Evolutionary conservation across 2,113 vertebrate species (phyloP).

Genomic region (Microcebus jonahi): DNA sequence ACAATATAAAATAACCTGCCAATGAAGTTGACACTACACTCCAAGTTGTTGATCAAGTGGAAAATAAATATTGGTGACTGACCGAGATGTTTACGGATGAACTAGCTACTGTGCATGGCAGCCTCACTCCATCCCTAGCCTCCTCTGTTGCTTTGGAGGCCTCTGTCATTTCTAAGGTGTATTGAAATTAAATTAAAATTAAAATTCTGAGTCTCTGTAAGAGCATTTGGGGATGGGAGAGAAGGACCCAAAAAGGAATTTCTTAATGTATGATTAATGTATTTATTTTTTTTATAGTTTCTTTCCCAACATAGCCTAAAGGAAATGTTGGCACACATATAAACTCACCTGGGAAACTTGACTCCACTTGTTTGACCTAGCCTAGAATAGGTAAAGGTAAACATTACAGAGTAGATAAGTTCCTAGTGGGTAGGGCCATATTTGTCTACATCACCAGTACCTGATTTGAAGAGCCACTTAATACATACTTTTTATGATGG

Average conservation of each 20-base stretch:
- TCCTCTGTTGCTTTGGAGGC: not conserved
- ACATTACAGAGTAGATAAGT: not conserved
- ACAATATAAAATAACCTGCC: not conserved
- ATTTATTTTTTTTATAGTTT: not conserved
- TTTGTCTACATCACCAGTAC: not conserved
- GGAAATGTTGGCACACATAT: not conserved
- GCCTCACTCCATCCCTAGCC: not conserved
- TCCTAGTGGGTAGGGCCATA: not conserved
- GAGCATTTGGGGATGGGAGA: not conserved
- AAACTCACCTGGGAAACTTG: not conserved
- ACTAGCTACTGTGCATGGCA: not conserved
- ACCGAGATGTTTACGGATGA: not conserved
- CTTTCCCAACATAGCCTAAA: not conserved
- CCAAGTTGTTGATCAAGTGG: not conserved
- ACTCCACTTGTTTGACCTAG: too few species aligned
- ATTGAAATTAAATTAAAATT: not conserved
- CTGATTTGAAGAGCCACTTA: not conserved
- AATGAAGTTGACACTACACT: not conserved
- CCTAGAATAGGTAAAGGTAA: not conserved
- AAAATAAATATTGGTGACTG: not conserved
- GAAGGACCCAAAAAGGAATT: slow-evolving; percentile 8
- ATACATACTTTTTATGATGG: not conserved
- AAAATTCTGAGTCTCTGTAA: not conserved
- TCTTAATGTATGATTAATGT: not conserved
- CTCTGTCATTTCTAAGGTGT: not conserved